Base-by-base conservation (phyloP, 1,140 invertebrate species). In the Daktulosphaira vitifoliae region DNA sequence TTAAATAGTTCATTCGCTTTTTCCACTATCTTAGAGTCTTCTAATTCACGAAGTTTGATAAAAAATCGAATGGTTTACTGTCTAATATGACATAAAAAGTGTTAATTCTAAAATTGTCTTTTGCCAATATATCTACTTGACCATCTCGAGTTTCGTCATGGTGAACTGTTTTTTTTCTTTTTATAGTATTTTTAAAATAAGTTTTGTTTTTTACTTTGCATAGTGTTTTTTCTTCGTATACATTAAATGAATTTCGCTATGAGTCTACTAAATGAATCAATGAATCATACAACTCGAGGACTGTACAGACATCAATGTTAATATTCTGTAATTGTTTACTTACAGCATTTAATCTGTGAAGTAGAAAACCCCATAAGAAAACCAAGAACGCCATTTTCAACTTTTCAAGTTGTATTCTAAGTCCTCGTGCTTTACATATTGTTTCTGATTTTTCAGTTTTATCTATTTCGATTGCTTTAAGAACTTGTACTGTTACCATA, bases 301-400 rank as follows among this genome's bases (percentile, higher is more conserved):
- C 18, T 49, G 46, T n/a, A n/a, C n/a, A n/a, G n/a, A n/a, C n/a
- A n/a, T 23, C 8, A 15, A 49, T 49, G 11, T 49, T 49, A 49
- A 49, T 22, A 23, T 11, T 3, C 46, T 49, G 46, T 23, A 49
- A 49, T 49, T 23, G 9, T 49, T 49, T 23, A 23, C 46, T 49
- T 22, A 49, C 46, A 49, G 46, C 46, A 23, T 49, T 49, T 22
- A n/a, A n/a, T n/a, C n/a, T n/a, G n/a, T n/a, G n/a, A n/a, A n/a
- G n/a, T n/a, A n/a, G n/a, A n/a, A n/a, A n/a, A n/a, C n/a, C n/a
- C n/a, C n/a, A n/a, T n/a, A n/a, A n/a, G n/a, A n/a, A n/a, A n/a
- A n/a, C n/a, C n/a, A n/a, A n/a, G n/a, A n/a, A n/a, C n/a, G n/a
- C n/a, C n/a, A n/a, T n/a, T n/a, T n/a, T n/a, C n/a, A 13, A 23